Evolutionary conservation across 2,113 vertebrate species (phyloP).

Genomic region (Stigmatopora nigra): DNA sequence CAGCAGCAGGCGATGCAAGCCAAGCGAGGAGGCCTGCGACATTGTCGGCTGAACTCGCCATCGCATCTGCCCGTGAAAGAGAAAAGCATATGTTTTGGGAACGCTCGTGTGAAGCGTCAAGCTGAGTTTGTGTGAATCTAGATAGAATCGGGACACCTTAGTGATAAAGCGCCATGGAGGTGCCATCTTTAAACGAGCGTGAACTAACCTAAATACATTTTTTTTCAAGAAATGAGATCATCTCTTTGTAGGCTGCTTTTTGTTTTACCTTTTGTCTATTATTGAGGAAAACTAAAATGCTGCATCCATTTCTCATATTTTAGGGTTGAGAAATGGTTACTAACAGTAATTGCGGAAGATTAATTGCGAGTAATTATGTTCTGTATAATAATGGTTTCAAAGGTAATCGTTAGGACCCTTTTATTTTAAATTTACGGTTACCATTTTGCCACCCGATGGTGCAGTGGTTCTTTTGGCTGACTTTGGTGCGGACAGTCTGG

Average conservation of each 20-base stretch:
- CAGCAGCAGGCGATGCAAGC: slow-evolving; percentile 36
- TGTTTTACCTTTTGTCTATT: not conserved
- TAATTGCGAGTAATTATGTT: no score
- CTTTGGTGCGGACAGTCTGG: no score
- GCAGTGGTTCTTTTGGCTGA: no score
- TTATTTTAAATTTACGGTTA: no score
- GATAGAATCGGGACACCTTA: not conserved
- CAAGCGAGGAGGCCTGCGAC: slow-evolving; percentile 20
- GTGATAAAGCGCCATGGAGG: not conserved
- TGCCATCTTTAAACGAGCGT: slow-evolving; percentile 9
- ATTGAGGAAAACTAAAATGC: not conserved
- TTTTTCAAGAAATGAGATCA: not conserved
- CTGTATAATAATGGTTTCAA: no score
- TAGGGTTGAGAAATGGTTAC: no score
- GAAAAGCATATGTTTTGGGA: slow-evolving; percentile 1
- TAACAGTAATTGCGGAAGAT: no score
- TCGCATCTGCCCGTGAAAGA: slow-evolving; percentile 12
- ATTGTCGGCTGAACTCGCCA: slow-evolving; percentile 19
- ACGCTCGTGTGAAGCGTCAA: not conserved
- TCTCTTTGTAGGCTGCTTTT: not conserved
- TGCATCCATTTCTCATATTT: no score
- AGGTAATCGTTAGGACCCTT: no score
- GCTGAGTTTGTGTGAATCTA: slow-evolving; percentile 4
- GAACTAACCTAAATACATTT: slow-evolving; percentile 1
- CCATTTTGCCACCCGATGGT: no score